phyloP scores from a whole-genome alignment of 2,113 vertebrate species.

The Mastomys coucha region DNA sequence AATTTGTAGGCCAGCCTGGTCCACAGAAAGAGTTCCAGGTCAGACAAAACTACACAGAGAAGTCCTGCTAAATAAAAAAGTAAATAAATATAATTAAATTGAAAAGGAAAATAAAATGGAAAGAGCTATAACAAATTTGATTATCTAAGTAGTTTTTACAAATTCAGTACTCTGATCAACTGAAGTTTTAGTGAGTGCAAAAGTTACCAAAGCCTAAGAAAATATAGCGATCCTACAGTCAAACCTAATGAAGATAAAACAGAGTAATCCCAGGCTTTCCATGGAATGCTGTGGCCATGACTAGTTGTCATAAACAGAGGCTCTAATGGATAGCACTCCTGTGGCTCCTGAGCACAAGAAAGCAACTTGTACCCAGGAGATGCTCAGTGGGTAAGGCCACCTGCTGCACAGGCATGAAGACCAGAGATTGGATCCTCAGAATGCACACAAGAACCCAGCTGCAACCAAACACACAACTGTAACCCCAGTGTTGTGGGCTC shows the following conservation, averaged over 20 bases:
- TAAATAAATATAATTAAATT: background rate
- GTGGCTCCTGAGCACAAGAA: background rate
- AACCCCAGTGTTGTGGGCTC: background rate
- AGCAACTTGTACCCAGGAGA: background rate
- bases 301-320: background rate
- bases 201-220: background rate
- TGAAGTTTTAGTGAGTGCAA: background rate
- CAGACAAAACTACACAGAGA: background rate
- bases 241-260: slow-evolving; percentile 1
- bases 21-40: background rate
- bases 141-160: background rate
- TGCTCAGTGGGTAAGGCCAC: background rate
- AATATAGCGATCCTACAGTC: background rate
- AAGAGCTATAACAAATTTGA: background rate
- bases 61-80: background rate
- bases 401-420: background rate
- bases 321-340: background rate
- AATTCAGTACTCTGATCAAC: background rate
- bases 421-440: background rate
- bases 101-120: background rate
- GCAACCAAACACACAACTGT: background rate
- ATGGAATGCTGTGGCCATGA: background rate
- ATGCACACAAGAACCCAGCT: background rate
- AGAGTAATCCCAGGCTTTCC: background rate
- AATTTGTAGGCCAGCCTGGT: too few species aligned